Evolutionary conservation across 2,113 vertebrate species (phyloP), one percentile per base, ranked within the genome.

Genomic region (Cygnus atratus): DNA sequence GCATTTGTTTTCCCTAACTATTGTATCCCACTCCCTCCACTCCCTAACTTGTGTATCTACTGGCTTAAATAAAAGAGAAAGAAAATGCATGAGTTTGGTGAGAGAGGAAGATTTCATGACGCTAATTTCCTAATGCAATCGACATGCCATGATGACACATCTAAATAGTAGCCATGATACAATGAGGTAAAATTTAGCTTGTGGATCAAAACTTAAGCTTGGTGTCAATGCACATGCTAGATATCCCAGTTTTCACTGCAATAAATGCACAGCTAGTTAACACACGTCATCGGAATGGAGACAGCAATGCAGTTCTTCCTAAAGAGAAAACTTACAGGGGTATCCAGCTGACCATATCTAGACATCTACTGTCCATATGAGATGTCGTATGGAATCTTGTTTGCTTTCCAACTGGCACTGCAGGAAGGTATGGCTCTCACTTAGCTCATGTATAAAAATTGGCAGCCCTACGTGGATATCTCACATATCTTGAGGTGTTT

Each of bases 181-280:
- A 52, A 11, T 79, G 24, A 57, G 41, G 35, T 17, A 68, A 54
- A 78, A 54, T 31, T 59, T 54, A 41, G 15, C 33, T 66, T 21
- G 13, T 1, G 1, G 14, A 52, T n/a, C 22, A 72, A 77, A 65
- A 25, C 31, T 58, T 33, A 29, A 25, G 29, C 39, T 61, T 17
- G 2, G 8, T 48, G 73, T 48, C n/a, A 50, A 2, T 5, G 12
- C 2, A 1, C 8, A 12, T 57, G 21, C 8, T 11, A 15, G 17
- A 28, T 11, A 31, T 75, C 22, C 25, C 55, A 68, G 14, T 4
- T 52, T 76, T 26, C 26, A 48, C 18, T 41, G 28, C 14, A 75
- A 65, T 17, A 82, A 71, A 65, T 12, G 26, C 31, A 52, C 46
- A 76, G 8, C 7, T 19, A 20, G 15, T 44, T 37, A 65, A 52